A percentile compares a stretch with the other conserved stretches of the same genome.
Conservation (phyloP, 2,888 invertebrate genomes). For the Labia minor region DNA sequence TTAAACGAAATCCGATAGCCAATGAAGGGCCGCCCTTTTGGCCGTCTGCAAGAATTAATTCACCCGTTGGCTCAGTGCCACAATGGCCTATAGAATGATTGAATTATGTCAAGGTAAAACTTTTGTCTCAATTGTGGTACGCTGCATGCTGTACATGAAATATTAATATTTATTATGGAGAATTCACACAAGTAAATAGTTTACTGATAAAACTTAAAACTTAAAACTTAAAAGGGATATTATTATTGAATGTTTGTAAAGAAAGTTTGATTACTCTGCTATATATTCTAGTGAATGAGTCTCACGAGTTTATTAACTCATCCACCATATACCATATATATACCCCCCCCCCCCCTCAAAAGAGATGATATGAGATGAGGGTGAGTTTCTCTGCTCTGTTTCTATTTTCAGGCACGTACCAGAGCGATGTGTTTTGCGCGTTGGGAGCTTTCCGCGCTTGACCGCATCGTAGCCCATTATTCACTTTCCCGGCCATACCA, state of each 20-base stretch:
- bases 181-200: not conserved
- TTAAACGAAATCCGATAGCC: slow-evolving; percentile 13
- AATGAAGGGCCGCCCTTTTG: not conserved
- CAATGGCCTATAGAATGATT: not conserved
- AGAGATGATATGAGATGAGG: no score
- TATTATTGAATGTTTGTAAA: no score
- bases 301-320: not conserved
- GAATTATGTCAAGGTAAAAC: not conserved
- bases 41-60: not conserved
- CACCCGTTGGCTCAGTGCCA: not conserved
- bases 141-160: no score
- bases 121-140: no score
- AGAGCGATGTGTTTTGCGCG: slow-evolving; percentile 1
- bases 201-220: not conserved
- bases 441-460: not conserved
- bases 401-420: not conserved
- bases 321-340: no score
- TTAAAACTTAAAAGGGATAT: no score
- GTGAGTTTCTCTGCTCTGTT: not conserved
- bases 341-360: not conserved
- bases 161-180: no score
- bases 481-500: not conserved
- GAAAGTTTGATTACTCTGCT: not conserved
- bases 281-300: not conserved
- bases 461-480: not conserved